Evolutionary conservation across 2,113 vertebrate species (phyloP), one percentile per base, ranked within the genome.

Genomic region (Cynocephalus volans): DNA sequence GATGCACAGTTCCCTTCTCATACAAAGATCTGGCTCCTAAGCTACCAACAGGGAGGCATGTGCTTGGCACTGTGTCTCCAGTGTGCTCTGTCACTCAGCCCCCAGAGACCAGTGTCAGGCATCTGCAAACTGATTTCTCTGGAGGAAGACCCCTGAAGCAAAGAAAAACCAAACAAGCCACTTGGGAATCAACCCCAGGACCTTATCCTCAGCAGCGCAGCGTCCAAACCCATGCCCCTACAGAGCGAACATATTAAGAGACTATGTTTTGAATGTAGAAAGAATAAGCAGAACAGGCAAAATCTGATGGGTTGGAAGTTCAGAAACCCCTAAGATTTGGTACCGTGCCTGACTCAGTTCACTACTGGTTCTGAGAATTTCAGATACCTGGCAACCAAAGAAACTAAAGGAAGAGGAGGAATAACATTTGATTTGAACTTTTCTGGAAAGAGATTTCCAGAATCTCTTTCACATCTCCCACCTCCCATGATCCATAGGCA

Each of bases 11-110:
- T 58, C 52, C 75, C 52, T 72, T 70, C 69, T 62, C 89, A 24
- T 19, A 79, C 41, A 89, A 48, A 62, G 23, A 48, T 19, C 79
- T 76, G 58, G 9, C 76, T 62, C 54, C 77, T 15, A 12, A 33
- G 28, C 72, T 48, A 9, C 50, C 62, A 0, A 1, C 0, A 0
- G 12, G 31, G 50, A 45, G 36, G 45, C 0, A 0, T 33, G 89
- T 4, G 26, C 33, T 54, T 75, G 65, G 36, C 15, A 23, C 41
- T 41, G 13, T 67, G 23, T 19, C 50, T 48, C 33, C 5, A 48
- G 94, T 76, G 45, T 7, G 36, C 65, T 52, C 28, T 5, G 26
- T 48, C 11, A 58, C 33, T 50, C 26, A 54, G 50, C 18, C 65
- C 52, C 31, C 41, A 19, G 23, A 9, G 10, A 15, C 88, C 50